Base-by-base conservation (phyloP, 2,888 invertebrate species). In the Limnephilus lunatus region DNA sequence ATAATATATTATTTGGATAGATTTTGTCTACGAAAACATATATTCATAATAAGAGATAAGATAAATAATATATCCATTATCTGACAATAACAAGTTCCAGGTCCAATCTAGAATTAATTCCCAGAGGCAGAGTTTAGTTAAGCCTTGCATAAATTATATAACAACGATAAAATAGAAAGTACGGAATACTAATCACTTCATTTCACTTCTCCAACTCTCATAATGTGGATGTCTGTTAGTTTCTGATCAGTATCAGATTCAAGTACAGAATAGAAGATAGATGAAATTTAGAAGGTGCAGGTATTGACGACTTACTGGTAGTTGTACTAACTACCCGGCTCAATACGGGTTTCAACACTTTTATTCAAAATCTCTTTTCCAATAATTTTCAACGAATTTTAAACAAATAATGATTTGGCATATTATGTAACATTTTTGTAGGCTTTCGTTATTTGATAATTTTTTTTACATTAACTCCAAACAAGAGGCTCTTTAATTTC, bases 161-260 rank as follows among this genome's bases (percentile, higher is more conserved):
- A 68, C 68, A n/a, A 68, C 68, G 68, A 68, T 68, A 25, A 68
- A 68, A 68, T 68, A 68, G 68, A 68, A 68, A 68, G 68, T 68
- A 68, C 9, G 19, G 68, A 19, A 68, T 68, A 68, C 68, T 68
- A 68, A 68, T 68, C 9, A 68, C 25, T 68, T 68, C 68, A 68
- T 68, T 68, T 68, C 68, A 68, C 68, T 68, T 68, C 68, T 68
- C 68, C 68, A 68, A n/a, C 68, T 68, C 68, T 68, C 68, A n/a
- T 68, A 68, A 68, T 9, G 68, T 68, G 68, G 68, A 68, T 25
- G n/a, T 68, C 0, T 19, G 25, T 68, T 25, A 68, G 68, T 25
- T 68, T 68, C 68, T 68, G 68, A 68, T 68, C 68, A 1, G 68
- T 19, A n/a, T 68, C 68, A 68, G 68, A 25, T 68, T 68, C 68